Evolutionary conservation across 2,888 invertebrate genomes (phyloP).

Genomic region (Ctenicera cuprea): DNA sequence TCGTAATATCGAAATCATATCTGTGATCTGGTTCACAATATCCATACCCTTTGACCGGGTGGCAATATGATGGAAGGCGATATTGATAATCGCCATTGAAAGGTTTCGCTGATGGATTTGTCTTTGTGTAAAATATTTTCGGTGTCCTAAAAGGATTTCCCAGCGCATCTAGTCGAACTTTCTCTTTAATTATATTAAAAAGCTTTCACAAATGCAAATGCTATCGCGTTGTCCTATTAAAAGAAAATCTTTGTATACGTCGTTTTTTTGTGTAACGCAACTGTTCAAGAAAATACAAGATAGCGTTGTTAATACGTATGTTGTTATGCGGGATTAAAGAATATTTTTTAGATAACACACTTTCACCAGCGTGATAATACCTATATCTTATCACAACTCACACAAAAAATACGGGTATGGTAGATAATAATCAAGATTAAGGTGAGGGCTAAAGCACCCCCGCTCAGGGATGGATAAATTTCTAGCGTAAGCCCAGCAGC

Average conservation of each 20-base stretch:
- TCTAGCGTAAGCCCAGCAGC: constrained; percentile 67
- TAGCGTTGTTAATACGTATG: background rate
- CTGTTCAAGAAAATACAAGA: background rate
- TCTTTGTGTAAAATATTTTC: constrained; percentile 40
- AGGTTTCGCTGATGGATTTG: constrained; percentile 41
- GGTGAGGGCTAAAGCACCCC: constrained; percentile 64
- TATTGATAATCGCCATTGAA: constrained; percentile 54
- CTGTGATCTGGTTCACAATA: constrained; percentile 64
- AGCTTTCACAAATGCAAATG: constrained; percentile 4
- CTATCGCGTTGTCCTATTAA: constrained; percentile 24
- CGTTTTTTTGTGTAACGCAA: background rate
- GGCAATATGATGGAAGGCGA: constrained; percentile 57
- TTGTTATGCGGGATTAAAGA: background rate
- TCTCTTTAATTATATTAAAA: constrained; percentile 35
- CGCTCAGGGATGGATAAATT: constrained; percentile 67
- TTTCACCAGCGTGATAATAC: constrained; percentile 29
- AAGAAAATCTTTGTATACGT: background rate
- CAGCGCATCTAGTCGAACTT: constrained; percentile 16
- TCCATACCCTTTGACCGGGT: constrained; percentile 64
- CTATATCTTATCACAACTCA: constrained; percentile 28
- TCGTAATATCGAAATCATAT: constrained; percentile 67
- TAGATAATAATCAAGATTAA: constrained; percentile 70
- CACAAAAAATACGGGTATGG: constrained; percentile 61
- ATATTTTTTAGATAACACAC: constrained; percentile 8
- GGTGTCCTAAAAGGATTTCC: constrained; percentile 15